Base-by-base conservation (phyloP, 1,140 invertebrate genomes). In the Panagrolaimus sp. region DNA sequence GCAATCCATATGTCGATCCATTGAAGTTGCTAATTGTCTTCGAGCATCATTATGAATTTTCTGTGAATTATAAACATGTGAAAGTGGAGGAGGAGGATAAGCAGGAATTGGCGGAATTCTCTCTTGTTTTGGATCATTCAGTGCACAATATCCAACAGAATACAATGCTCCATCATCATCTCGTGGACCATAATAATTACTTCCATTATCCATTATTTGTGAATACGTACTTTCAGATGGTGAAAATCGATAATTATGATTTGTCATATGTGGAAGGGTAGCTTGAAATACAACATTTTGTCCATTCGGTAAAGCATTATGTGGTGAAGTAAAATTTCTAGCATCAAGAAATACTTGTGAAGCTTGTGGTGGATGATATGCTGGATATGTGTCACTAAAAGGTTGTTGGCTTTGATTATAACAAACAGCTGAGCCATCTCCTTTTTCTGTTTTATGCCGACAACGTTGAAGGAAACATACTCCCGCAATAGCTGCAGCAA, bases 151-250 rank as follows among this genome's bases (percentile, higher is more conserved):
- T 57, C 51, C 51, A 20, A 57, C 51, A 11, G 51, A 57, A 27
- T 57, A 57, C 13, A 57, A 8, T 57, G 51, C 51, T 5, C 51
- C 51, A 4, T 38, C 31, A 16, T 57, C 51, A 25, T 57, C 51
- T 8, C 27, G 11, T 27, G 20, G 51, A 9, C 51, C 51, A 27
- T 57, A 57, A 57, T 57, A 57, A 27, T 57, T 57, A 27, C 13
- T n/a, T n/a, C 51, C 51, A n/a, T 20, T 57, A 16, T 57, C 51
- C 51, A 57, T 20, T 25, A 57, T 57, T 27, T 57, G 51, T 16
- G 51, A 57, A 16, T 57, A 57, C n/a, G 51, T 57, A 16, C 51
- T 57, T 57, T 57, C 51, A 57, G 51, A 57, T 4, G 51, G 51
- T 9, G 51, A 57, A 57, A 57, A 57, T 20, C 27, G 51, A 27